Percentiles rank a stretch among this genome's conserved stretches.
Evolutionary conservation across 2,888 invertebrate species (phyloP).

Genomic region (Cryptocephalus primarius): DNA sequence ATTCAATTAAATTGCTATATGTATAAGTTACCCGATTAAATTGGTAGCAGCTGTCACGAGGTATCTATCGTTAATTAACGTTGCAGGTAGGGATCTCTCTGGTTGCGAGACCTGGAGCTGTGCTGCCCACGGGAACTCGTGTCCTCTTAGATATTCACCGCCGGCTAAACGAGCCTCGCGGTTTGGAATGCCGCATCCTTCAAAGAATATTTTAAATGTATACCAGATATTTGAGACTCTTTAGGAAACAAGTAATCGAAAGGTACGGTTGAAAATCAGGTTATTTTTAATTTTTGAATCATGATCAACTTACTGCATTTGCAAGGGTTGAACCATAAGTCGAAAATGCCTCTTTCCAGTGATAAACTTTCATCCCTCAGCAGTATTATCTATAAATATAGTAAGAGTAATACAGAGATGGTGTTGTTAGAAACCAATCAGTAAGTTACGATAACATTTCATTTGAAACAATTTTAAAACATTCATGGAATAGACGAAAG

Average conservation of each 20-base stretch:
- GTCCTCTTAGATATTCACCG: slow-evolving; percentile 39
- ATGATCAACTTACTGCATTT: slow-evolving; percentile 26
- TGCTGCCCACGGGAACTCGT: slow-evolving; percentile 48
- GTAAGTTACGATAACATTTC: too few species aligned
- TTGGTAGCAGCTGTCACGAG: slow-evolving; percentile 45
- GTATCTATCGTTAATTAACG: slow-evolving; percentile 47
- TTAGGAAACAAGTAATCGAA: too few species aligned
- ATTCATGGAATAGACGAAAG: too few species aligned
- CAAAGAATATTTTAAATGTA: slow-evolving; percentile 1
- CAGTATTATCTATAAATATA: too few species aligned
- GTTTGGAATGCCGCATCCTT: slow-evolving; percentile 42
- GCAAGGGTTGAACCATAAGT: slow-evolving; percentile 23
- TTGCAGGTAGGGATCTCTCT: slow-evolving; percentile 33
- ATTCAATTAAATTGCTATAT: not conserved
- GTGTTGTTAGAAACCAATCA: too few species aligned
- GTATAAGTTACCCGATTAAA: slow-evolving; percentile 36
- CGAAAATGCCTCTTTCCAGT: slow-evolving; percentile 16
- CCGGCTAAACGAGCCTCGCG: slow-evolving; percentile 33
- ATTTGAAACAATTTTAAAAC: too few species aligned
- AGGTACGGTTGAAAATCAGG: too few species aligned
- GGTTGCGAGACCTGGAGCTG: slow-evolving; percentile 34
- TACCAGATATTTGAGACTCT: too few species aligned
- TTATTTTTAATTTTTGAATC: too few species aligned
- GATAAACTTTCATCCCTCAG: too few species aligned
- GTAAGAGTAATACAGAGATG: too few species aligned